Conservation (phyloP, 2,888 invertebrate species). For the Andricus curvator region DNA sequence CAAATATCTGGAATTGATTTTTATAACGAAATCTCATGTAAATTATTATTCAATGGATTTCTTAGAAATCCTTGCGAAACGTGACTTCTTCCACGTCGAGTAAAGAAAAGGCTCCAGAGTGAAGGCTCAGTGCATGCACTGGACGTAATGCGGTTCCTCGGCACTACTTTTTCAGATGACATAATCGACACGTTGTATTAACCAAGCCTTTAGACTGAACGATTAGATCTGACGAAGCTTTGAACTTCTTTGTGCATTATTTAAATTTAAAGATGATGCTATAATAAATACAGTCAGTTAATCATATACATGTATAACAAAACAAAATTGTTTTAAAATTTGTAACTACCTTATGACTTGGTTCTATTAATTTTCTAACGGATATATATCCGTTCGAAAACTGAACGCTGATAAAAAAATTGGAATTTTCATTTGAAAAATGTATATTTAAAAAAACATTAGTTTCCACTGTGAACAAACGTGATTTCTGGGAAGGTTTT, state of each 20-base stretch:
- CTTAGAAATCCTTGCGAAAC: conserved; percentile 19
- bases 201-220: conserved; percentile 43
- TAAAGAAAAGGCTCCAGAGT: not conserved
- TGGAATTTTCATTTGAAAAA: too few species aligned
- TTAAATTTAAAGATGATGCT: conserved; percentile 9
- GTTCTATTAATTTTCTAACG: too few species aligned
- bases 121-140: conserved; percentile 25
- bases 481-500: too few species aligned
- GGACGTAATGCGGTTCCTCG: conserved; percentile 49
- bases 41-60: not conserved
- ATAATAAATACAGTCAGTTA: not conserved
- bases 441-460: too few species aligned
- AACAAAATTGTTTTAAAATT: too few species aligned
- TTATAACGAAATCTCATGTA: not conserved
- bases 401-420: too few species aligned
- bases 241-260: conserved; percentile 36
- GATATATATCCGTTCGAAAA: too few species aligned
- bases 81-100: conserved; percentile 7
- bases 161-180: conserved; percentile 62
- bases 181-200: conserved; percentile 50
- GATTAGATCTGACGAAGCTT: conserved; percentile 33
- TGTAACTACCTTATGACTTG: too few species aligned
- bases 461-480: too few species aligned
- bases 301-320: not conserved
- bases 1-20: not conserved